Conservation (phyloP, 1,140 invertebrate species). For the Phymastichus coffea region DNA sequence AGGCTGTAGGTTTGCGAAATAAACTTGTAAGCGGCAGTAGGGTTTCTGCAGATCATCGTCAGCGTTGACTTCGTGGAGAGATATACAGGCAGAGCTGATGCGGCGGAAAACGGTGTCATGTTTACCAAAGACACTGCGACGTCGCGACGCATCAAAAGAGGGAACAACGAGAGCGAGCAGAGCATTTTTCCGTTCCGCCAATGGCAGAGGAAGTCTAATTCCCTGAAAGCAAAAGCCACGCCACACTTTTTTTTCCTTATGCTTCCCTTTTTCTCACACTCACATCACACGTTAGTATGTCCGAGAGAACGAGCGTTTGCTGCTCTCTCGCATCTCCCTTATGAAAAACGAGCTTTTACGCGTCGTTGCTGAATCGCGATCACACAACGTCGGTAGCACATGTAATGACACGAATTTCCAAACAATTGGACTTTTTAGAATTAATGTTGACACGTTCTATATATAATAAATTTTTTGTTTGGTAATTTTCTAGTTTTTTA, state of each 20-base stretch:
- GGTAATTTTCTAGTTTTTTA: too few relatives aligned
- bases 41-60: conserved; percentile 8
- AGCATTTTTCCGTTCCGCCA: background rate
- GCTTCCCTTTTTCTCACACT: conserved; percentile 11
- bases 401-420: too few relatives aligned
- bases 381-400: too few relatives aligned
- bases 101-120: conserved; percentile 14
- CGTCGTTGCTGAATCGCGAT: background rate
- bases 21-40: too few relatives aligned
- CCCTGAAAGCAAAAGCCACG: conserved; percentile 6
- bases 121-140: conserved; percentile 21
- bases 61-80: background rate
- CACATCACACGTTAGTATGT: background rate
- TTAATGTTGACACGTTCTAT: too few relatives aligned
- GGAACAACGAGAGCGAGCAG: background rate
- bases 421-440: too few relatives aligned
- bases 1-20: conserved; percentile 10
- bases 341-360: conserved; percentile 17
- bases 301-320: conserved; percentile 3
- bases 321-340: too few relatives aligned
- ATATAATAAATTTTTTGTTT: too few relatives aligned
- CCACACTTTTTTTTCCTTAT: conserved; percentile 3
- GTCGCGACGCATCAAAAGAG: too few relatives aligned
- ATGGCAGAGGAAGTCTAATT: conserved; percentile 17
- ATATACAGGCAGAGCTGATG: conserved; percentile 16